Base-by-base conservation (phyloP, 92 coral and sea anemone species). In the Bergia puertoricense region DNA sequence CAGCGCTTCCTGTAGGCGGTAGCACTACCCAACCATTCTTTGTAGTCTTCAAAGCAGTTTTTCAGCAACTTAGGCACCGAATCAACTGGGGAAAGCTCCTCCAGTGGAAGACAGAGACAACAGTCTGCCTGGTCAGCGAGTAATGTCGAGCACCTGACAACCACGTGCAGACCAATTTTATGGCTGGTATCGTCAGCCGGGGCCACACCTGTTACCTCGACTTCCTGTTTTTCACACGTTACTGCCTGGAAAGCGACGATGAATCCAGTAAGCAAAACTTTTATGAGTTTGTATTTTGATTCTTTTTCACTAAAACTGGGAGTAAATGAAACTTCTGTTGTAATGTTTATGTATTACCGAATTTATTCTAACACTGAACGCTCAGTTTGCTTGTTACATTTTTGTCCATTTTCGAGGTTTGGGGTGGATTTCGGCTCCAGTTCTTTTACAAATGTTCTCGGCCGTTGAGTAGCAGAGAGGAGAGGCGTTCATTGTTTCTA, bases 91-190 rank as follows among this genome's bases (percentile, higher is more conserved):
- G 76, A 30, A 36, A 72, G 76, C 76, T 72, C 76, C 40, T 72
- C 40, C 42, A 72, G 42, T 72, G 76, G 76, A 72, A 72, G 76
- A 18, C 76, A 72, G 4, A 72, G 76, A 72, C 76, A 30, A n/a
- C 76, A 72, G 76, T 72, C 40, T 72, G 76, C 15, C 76, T 7
- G 18, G 76, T 72, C 76, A 72, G 76, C 76, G 76, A 42, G 5
- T 37, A 72, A 30, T 3, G 40, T 42, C 40, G 76, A 14, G 76
- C 76, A 72, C 40, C 40, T 72, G 38, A 72, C 42, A 14, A 30
- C 36, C 76, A 72, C 76, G 76, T 72, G 76, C 5, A 72, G 76
- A 72, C 76, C 76, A 72, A 72, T 37, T 14, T 36, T 37, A 36
- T 4, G 40, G 76, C 76, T 72, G 1, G 76, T n/a, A 72, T 36